Percentiles rank a stretch among this genome's conserved stretches.
Conservation (phyloP, 2,797 vertebrate species). For the Ataeniobius toweri region DNA sequence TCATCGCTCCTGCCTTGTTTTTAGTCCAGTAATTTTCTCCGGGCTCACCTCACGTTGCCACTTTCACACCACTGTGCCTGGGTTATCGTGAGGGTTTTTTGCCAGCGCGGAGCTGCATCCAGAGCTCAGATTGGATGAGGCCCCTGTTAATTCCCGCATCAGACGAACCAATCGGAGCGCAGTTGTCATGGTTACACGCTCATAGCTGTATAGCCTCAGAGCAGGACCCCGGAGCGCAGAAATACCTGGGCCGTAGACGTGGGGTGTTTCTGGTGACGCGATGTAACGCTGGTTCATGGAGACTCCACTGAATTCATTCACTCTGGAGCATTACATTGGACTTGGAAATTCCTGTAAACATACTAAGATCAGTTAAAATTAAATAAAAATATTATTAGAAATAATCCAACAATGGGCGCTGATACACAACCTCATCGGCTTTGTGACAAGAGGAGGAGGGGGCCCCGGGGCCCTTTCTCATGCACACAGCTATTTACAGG, state of each 20-base stretch:
- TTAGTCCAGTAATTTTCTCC: conserved; percentile 66
- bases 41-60: conserved; percentile 85
- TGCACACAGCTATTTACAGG: conserved; percentile 82
- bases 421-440: conserved; percentile 43
- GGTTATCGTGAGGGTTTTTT: conserved; percentile 67
- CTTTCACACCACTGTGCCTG: conserved; percentile 89
- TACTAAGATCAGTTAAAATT: conserved; percentile 44
- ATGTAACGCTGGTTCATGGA: conserved; percentile 5
- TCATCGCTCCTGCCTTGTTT: conserved; percentile 66
- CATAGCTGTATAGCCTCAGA: conserved; percentile 87
- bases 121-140: conserved; percentile 93
- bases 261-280: conserved; percentile 16
- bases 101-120: conserved; percentile 89
- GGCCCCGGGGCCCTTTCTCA: conserved; percentile 71
- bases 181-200: conserved; percentile 89
- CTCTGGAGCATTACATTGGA: neutral
- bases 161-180: conserved; percentile 83
- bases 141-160: conserved; percentile 78
- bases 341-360: neutral
- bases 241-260: conserved; percentile 38
- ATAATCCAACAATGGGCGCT: conserved; percentile 43
- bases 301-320: conserved; percentile 3
- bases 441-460: conserved; percentile 10
- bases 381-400: conserved; percentile 16
- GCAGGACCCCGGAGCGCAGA: conserved; percentile 41